phyloP scores from a whole-genome alignment of 2,888 invertebrate genomes.

The Falcaria lacertinaria region DNA sequence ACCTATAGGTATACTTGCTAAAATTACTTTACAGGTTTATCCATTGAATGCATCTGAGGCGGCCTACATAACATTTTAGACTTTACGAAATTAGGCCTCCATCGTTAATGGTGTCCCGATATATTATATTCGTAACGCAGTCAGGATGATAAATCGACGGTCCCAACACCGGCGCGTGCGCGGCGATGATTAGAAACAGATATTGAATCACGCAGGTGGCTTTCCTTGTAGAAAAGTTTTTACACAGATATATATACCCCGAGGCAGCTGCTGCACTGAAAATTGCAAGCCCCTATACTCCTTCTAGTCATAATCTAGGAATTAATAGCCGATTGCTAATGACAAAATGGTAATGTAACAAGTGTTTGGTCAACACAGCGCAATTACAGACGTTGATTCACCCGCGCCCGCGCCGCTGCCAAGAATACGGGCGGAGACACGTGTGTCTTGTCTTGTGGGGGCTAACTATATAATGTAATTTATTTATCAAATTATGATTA shows the following conservation, averaged over 20 bases:
- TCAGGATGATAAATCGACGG: constrained; percentile 5
- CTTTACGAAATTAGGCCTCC: neutral
- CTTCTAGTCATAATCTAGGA: constrained; percentile 68
- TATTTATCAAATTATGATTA: constrained; percentile 4
- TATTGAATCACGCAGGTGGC: constrained; percentile 60
- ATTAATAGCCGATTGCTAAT: constrained; percentile 75
- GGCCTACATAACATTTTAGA: neutral
- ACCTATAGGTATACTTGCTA: too few species aligned
- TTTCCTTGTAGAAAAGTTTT: constrained; percentile 69
- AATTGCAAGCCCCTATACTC: constrained; percentile 74
- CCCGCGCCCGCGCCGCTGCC: constrained; percentile 34
- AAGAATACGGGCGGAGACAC: constrained; percentile 67
- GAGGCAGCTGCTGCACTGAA: constrained; percentile 61
- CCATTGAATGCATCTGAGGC: too few species aligned
- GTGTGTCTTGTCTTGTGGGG: constrained; percentile 32
- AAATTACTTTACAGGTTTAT: neutral
- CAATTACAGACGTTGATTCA: constrained; percentile 58
- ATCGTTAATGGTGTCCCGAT: neutral
- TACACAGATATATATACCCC: constrained; percentile 58
- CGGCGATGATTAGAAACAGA: constrained; percentile 29
- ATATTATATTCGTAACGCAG: constrained; percentile 4
- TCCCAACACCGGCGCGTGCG: constrained; percentile 5
- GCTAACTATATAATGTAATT: constrained; percentile 4
- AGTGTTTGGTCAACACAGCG: constrained; percentile 58
- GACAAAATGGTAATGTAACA: constrained; percentile 69